These are phyloP conservation scores for Bucco capensis DNA, from an alignment of 2,113 vertebrate species.

Conservation along the genomic window DNA sequence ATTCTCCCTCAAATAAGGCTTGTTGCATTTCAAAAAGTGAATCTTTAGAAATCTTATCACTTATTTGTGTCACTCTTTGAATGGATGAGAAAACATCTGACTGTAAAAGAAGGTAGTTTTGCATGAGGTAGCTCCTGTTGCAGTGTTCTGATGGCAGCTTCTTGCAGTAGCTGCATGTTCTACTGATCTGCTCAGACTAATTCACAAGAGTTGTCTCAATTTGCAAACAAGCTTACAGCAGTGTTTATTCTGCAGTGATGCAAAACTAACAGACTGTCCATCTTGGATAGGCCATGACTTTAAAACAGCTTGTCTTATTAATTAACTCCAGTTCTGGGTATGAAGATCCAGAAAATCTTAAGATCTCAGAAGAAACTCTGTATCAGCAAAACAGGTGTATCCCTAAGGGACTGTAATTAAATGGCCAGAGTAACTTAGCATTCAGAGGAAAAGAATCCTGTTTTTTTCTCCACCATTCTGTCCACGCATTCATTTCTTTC, in stretches of 20 bases:
- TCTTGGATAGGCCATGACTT: neutral
- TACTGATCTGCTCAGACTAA: neutral
- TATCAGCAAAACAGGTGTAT: neutral
- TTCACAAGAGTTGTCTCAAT: neutral
- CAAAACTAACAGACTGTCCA: neutral
- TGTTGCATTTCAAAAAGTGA: neutral
- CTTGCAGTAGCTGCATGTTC: neutral
- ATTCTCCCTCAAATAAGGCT: neutral
- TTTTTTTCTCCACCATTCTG: neutral
- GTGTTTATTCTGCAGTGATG: neutral
- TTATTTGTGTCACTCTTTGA: neutral
- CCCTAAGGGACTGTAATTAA: neutral
- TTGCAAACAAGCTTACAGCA: neutral
- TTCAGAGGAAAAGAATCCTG: neutral
- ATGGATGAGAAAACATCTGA: neutral
- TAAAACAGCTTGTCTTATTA: neutral
- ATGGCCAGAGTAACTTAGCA: neutral
- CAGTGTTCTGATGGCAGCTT: fast-evolving
- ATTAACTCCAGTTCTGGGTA: neutral
- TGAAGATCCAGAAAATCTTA: neutral
- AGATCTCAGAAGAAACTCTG: neutral
- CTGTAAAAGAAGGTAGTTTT: neutral
- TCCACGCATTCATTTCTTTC: neutral
- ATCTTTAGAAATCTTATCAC: neutral
- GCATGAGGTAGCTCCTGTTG: neutral